Evolutionary conservation across 2,888 invertebrate species (phyloP), one percentile per base, ranked within the genome.

Genomic region (Caenorhabditis sp.): DNA sequence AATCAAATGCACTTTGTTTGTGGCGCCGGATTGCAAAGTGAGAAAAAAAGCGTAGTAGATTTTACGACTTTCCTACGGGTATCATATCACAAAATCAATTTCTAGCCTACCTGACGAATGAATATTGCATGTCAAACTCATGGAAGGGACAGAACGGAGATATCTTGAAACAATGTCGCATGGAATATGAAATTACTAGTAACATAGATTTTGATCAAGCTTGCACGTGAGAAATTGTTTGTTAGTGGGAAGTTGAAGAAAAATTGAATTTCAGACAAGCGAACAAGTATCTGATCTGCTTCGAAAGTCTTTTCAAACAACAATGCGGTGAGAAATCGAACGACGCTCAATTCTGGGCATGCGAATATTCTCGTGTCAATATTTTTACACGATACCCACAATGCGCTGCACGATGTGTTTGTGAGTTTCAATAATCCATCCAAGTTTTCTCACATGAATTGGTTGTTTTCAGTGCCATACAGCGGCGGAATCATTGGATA

Each of bases 1-100:
- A 82, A 81, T 62, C 81, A 82, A 64, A 75, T 81, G 73, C 83
- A 83, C 73, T 83, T 77, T 62, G 72, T 78, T 53, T 83, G 83
- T 65, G 83, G 83, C 58, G 83, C 78, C 61, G 83, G 83, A 70
- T 62, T 81, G 70, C 79, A 81, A 68, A 76, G 83, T 83, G 60
- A 62, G 19, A 36, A 59, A 23, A 23, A 23, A 21, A 14, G 3
- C 21, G 55, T 17, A 17, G 14, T 23, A n/a, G 69, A 21, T 55
- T 17, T 23, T 21, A 23, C 17, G 14, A 55, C 24, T 55, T 55
- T 55, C 21, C 27, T 43, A 53, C n/a, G n/a, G n/a, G 26, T 54
- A 58, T 55, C 37, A 59, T 54, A 37, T 54, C n/a, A 27, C n/a
- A 37, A 49, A 49, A 26, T 21, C 31, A n/a, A 66, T 65, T 70